Evolutionary conservation across 2,888 invertebrate genomes (phyloP).

Genomic region (Ochropleura plecta): DNA sequence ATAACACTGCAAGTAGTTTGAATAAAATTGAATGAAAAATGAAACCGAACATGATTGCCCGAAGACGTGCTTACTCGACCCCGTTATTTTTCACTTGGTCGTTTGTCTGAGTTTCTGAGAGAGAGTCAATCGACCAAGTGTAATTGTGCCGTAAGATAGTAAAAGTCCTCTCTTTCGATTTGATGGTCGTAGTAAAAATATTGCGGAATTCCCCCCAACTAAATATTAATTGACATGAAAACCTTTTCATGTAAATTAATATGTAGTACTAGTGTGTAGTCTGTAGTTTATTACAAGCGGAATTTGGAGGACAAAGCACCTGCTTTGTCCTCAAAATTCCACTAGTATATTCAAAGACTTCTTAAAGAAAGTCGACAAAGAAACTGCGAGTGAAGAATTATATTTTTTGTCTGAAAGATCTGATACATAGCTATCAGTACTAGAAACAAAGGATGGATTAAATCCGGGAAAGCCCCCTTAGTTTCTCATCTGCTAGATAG

Average conservation of each 20-base stretch:
- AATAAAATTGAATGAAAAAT: background rate
- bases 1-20: background rate
- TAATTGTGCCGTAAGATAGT: background rate
- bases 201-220: background rate
- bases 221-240: background rate
- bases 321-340: background rate
- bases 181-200: background rate
- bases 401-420: constrained; percentile 1
- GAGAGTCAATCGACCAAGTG: background rate
- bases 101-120: background rate
- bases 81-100: background rate
- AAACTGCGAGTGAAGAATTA: background rate
- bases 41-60: background rate
- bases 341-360: background rate
- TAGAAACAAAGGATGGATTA: constrained; percentile 15
- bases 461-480: background rate
- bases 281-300: too few relatives aligned
- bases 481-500: background rate
- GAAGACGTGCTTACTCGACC: background rate
- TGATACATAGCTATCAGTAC: constrained; percentile 11
- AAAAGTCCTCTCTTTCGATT: background rate
- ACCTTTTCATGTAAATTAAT: too few relatives aligned
- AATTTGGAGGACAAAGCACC: too few relatives aligned
- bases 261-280: too few relatives aligned
- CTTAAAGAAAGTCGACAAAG: background rate